Evolutionary conservation across 2,113 vertebrate genomes (phyloP).

Genomic region (Pardalotus punctatus): DNA sequence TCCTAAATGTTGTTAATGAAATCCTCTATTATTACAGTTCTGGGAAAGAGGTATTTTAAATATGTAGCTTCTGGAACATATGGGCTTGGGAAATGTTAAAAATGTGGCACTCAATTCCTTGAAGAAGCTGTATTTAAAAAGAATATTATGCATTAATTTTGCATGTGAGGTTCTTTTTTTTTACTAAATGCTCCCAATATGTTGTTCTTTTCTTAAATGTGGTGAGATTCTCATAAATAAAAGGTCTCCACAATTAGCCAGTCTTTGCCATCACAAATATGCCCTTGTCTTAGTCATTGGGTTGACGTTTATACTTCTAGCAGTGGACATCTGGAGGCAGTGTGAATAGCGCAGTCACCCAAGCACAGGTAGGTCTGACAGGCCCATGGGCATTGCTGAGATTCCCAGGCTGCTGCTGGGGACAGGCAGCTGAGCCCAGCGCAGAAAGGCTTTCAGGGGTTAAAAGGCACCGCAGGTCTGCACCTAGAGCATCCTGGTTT

Average conservation of each 20-base stretch:
- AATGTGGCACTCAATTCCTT: neutral
- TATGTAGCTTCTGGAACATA: neutral
- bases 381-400: neutral
- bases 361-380: neutral
- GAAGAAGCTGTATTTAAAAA: neutral
- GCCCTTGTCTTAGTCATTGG: neutral
- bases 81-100: neutral
- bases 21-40: neutral
- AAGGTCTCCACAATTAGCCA: neutral
- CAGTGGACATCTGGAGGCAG: neutral
- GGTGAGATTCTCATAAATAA: neutral
- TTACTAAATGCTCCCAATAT: neutral
- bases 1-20: slow-evolving; percentile 11
- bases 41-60: neutral
- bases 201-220: neutral
- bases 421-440: neutral
- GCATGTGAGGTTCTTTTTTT: neutral
- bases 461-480: neutral
- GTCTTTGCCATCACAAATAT: neutral
- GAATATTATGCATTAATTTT: neutral
- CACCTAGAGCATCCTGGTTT: accelerated
- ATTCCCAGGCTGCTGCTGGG: neutral
- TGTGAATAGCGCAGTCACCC: neutral
- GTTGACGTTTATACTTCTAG: neutral
- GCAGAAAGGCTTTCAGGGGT: neutral